These are phyloP conservation scores for Oryzias dopingdopingensis DNA, from an alignment of 2,797 vertebrate species.

Conservation along the genomic window DNA sequence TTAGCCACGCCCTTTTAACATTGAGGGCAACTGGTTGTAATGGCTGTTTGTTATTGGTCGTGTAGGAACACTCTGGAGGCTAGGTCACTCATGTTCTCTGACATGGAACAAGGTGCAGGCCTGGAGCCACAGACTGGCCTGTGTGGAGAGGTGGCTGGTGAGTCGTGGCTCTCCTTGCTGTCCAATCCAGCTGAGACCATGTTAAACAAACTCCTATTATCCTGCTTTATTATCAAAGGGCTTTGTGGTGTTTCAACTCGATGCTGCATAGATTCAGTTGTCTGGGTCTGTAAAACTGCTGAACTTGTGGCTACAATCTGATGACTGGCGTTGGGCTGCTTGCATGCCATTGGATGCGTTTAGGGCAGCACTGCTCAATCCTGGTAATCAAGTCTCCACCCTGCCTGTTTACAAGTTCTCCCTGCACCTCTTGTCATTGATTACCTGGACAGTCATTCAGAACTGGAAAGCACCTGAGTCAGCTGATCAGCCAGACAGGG, in stretches of 20 bases:
- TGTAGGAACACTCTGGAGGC: conserved; percentile 75
- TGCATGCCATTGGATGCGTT: conserved; percentile 13
- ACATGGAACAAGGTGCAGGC: conserved; percentile 57
- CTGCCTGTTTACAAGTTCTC: no score
- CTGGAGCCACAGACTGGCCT: conserved; percentile 58
- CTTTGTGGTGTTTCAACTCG: conserved; percentile 1
- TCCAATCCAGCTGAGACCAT: conserved; percentile 32
- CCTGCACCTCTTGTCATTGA: no score
- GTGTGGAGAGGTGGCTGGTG: conserved; percentile 72
- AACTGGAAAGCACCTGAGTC: no score
- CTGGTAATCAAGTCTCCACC: no score
- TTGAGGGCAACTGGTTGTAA: conserved; percentile 52
- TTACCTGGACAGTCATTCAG: no score
- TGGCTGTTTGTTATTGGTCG: conserved; percentile 74
- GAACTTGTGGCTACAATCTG: no score
- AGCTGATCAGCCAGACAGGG: no score
- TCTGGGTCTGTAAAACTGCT: no score
- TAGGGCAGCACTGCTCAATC: no score
- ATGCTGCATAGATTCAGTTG: no score
- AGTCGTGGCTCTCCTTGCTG: conserved; percentile 69
- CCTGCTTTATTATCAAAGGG: neutral
- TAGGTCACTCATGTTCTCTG: conserved; percentile 56
- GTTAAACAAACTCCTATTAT: conserved; percentile 18
- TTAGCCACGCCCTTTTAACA: conserved; percentile 12
- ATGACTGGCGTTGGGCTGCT: conserved; percentile 9